Evolutionary conservation across 2,888 invertebrate species (phyloP).

Genomic region (Syrista parreyssii): DNA sequence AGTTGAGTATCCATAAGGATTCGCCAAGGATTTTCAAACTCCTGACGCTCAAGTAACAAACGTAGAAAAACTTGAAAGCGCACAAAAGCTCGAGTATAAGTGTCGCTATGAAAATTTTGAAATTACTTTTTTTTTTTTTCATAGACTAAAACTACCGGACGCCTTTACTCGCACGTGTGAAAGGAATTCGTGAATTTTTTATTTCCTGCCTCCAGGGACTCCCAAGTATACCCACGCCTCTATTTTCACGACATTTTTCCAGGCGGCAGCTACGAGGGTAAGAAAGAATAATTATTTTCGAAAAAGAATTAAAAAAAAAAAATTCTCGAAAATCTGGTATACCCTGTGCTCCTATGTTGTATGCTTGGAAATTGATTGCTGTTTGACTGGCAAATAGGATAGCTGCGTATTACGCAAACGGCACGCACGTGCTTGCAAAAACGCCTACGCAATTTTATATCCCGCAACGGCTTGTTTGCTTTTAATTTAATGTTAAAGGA

Average conservation of each 20-base stretch:
- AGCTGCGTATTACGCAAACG: not conserved
- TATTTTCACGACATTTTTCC: not conserved
- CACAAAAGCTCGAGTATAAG: not conserved
- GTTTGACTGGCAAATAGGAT: not conserved
- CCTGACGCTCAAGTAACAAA: not conserved
- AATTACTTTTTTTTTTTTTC: not conserved
- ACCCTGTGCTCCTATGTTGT: not conserved
- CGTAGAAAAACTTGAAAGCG: not conserved
- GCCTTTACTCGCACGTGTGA: not conserved
- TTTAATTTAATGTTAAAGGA: not conserved
- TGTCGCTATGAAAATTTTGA: too few relatives aligned
- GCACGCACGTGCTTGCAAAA: not conserved
- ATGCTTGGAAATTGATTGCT: not conserved
- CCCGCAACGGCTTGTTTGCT: not conserved
- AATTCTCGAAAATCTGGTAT: not conserved
- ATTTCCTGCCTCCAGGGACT: not conserved
- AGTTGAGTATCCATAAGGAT: not conserved
- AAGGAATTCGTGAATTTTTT: not conserved
- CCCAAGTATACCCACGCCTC: too few relatives aligned
- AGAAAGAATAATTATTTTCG: not conserved
- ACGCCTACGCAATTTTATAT: not conserved
- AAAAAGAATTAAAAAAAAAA: too few relatives aligned
- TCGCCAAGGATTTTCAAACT: not conserved
- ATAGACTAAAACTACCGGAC: not conserved
- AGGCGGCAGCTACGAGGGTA: not conserved